phyloP scores from a whole-genome alignment of 2,888 invertebrate genomes.

The Tiliacea aurago region DNA sequence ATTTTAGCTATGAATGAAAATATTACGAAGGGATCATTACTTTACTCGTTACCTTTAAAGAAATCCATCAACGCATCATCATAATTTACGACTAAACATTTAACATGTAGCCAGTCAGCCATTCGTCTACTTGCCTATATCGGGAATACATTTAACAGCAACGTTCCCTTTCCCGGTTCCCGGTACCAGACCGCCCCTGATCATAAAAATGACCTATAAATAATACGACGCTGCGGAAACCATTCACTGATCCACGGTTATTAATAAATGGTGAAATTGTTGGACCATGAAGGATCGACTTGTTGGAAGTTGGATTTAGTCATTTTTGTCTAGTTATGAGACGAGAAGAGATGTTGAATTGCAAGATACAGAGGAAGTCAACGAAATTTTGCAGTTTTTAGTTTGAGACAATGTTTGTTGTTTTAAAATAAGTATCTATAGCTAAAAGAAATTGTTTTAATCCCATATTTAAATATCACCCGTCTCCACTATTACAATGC shows the following conservation, averaged over 20 bases:
- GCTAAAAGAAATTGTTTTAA: too few species aligned
- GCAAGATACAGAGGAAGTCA: background rate
- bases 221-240: constrained; percentile 69
- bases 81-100: constrained; percentile 35
- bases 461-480: too few species aligned
- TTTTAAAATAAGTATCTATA: too few species aligned
- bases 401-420: too few species aligned
- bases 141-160: constrained; percentile 55
- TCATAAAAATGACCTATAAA: constrained; percentile 74
- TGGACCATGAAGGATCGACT: constrained; percentile 25
- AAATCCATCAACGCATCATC: constrained; percentile 12
- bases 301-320: constrained; percentile 9
- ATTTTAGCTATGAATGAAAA: background rate
- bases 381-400: background rate
- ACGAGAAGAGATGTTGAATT: background rate
- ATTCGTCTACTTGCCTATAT: constrained; percentile 40
- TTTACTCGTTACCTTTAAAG: constrained; percentile 9
- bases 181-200: constrained; percentile 41
- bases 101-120: constrained; percentile 13
- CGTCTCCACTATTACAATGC: too few species aligned
- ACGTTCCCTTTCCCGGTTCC: constrained; percentile 40
- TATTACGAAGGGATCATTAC: background rate
- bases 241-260: constrained; percentile 61
- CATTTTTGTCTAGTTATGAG: background rate
- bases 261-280: constrained; percentile 60